Base-by-base conservation (phyloP, 2,113 vertebrate genomes). In the Crocuta crocuta region DNA sequence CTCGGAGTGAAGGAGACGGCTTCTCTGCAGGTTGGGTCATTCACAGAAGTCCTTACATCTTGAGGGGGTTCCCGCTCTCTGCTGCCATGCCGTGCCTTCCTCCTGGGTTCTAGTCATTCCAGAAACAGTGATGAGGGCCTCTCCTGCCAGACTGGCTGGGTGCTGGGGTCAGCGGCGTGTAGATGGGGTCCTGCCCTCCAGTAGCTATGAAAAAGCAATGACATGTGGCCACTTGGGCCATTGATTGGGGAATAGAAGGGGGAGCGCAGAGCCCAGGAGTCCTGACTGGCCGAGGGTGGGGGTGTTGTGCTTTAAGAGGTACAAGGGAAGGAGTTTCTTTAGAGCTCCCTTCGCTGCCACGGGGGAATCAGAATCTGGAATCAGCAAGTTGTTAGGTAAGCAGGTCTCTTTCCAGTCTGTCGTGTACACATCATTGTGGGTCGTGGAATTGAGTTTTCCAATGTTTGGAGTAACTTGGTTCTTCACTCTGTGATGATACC, bases 201-300 rank as follows among this genome's bases (percentile, higher is more conserved):
- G 74, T 16, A 19, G 31, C 61, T 35, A 5, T 48, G 43, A 35
- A 19, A n/a, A 53, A 28, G 43, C 24, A 5, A 24, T 39, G 53
- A 4, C 0, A 0, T 7, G 10, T 50, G 76, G 61, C 61, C 61
- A 12, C 45, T 33, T 1, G 4, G 15, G 16, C 33, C 33, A 39
- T n/a, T 65, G 73, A 11, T 28, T 28, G 45, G 8, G 84, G 23
- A n/a, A 10, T 15, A 4, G 21, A 0, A 4, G 15, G 0, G 10
- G n/a, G 45, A 16, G 61, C 45, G 10, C n/a, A 23, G 58, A 70
- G 26, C 63, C 89, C 45, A 7, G 63, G 55, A 45, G 24, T 33
- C 71, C 35, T 65, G 73, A 24, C 28, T 61, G 35, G 45, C 33
- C 45, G 23, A 26, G 58, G 12, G 63, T 1, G 7, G 43, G 31